phyloP scores from a whole-genome alignment of 64 coral and sea anemone genomes.

The Astreopora myriophthalma region DNA sequence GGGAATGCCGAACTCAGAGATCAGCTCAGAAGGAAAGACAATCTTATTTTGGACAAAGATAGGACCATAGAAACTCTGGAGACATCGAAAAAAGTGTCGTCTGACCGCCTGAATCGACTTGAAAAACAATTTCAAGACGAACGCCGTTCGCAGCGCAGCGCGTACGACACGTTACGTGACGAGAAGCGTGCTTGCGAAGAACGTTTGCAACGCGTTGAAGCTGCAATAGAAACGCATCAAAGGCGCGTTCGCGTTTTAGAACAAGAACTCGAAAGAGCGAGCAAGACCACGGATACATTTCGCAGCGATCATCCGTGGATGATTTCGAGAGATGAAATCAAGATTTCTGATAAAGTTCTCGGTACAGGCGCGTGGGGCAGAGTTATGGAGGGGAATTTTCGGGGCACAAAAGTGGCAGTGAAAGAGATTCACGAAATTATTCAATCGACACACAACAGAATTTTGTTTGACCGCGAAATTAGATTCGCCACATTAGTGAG shows the following conservation, averaged over 20 bases:
- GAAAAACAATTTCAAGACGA: slow-evolving; percentile 49
- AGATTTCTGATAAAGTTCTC: slow-evolving; percentile 67
- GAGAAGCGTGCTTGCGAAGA: slow-evolving; percentile 66
- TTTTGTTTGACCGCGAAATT: slow-evolving; percentile 82
- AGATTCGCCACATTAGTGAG: slow-evolving; percentile 72
- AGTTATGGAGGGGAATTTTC: slow-evolving; percentile 86
- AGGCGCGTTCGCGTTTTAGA: slow-evolving; percentile 65
- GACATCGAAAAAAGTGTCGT: neutral
- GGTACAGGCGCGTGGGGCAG: slow-evolving; percentile 89
- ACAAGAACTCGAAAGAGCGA: slow-evolving; percentile 55
- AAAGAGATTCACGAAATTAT: slow-evolving; percentile 91
- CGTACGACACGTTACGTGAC: slow-evolving; percentile 18
- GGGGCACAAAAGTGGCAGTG: slow-evolving; percentile 76
- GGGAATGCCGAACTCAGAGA: slow-evolving; percentile 58
- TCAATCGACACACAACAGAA: slow-evolving; percentile 76
- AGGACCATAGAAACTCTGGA: slow-evolving; percentile 52
- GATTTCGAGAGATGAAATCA: slow-evolving; percentile 70
- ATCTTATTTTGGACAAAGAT: slow-evolving; percentile 56
- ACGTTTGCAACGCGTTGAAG: slow-evolving; percentile 35
- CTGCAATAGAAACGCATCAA: slow-evolving; percentile 39
- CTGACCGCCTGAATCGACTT: neutral
- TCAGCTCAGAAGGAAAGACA: slow-evolving; percentile 37
- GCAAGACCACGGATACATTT: slow-evolving; percentile 51
- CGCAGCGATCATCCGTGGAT: slow-evolving; percentile 83
- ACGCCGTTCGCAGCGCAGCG: slow-evolving; percentile 10